A percentile compares a stretch with the other conserved stretches of the same genome.
phyloP scores from a whole-genome alignment of 1,140 invertebrate species.

The Schlechtendalia chinensis region DNA sequence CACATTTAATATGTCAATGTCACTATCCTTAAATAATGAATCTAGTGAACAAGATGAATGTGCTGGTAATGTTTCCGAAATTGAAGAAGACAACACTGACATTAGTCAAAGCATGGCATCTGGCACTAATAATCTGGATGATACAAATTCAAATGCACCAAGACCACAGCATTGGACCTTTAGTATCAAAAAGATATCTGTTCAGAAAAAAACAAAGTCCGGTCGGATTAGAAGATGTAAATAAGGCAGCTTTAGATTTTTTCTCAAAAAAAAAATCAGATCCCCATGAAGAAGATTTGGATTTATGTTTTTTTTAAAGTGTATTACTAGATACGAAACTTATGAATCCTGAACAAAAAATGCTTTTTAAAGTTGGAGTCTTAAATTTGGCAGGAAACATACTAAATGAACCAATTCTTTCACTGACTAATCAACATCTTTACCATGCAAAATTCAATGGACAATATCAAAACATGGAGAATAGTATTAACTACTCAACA shows the following conservation, averaged over 20 bases:
- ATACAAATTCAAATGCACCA: neutral
- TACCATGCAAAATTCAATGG: neutral
- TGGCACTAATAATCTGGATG: neutral
- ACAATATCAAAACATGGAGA: neutral
- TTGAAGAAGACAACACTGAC: neutral
- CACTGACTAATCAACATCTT: neutral
- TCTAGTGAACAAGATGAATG: neutral
- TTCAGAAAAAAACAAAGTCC: neutral
- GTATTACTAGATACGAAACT: constrained; percentile 31
- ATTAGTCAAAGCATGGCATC: no score
- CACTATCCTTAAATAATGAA: neutral
- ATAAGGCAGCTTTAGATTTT: constrained; percentile 6
- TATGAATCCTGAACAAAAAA: constrained; percentile 36
- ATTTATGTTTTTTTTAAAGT: constrained; percentile 35
- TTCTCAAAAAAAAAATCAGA: neutral
- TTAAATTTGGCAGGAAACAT: constrained; percentile 16
- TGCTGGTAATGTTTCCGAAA: neutral
- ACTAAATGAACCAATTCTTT: neutral
- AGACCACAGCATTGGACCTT: neutral
- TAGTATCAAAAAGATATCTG: neutral
- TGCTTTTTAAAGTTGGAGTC: constrained; percentile 28
- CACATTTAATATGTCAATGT: neutral
- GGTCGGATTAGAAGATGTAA: constrained; percentile 11
- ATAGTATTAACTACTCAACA: neutral
- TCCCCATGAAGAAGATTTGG: constrained; percentile 12